Conservation (phyloP, 2,888 invertebrate genomes). For the Heteropelma amictum region DNA sequence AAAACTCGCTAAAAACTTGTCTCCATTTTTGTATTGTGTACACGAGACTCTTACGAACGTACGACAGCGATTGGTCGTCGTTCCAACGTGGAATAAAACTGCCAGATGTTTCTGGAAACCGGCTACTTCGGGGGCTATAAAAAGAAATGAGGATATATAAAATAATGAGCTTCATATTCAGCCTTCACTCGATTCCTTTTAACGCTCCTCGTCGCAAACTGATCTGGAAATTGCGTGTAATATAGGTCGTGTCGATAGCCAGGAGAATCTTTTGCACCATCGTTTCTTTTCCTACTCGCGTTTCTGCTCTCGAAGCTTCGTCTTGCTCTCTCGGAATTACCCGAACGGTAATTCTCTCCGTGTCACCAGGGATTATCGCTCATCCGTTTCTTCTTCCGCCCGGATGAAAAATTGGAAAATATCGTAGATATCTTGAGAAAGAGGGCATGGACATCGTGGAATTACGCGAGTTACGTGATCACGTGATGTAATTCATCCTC, state of each 20-base stretch:
- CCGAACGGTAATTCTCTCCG: neutral
- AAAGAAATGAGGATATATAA: conserved; percentile 1
- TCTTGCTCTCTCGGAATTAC: neutral
- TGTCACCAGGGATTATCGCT: neutral
- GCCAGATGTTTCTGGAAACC: neutral
- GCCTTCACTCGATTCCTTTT: neutral
- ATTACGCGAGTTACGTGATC: no score
- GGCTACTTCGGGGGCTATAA: neutral
- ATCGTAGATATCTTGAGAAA: no score
- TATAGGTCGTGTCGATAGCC: neutral
- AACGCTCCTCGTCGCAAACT: neutral
- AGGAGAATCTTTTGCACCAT: neutral
- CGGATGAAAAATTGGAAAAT: no score
- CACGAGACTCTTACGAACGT: conserved; percentile 12
- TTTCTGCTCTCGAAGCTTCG: neutral
- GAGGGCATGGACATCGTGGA: no score
- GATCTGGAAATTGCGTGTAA: neutral
- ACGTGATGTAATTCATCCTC: no score
- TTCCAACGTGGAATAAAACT: no score
- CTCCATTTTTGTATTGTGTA: neutral
- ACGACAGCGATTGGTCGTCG: neutral
- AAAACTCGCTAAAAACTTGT: neutral
- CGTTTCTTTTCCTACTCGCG: neutral
- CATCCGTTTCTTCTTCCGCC: no score
- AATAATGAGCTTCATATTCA: neutral